Percentiles rank a stretch among this genome's conserved stretches.
phyloP scores from a whole-genome alignment of 2,888 invertebrate genomes.

The Pinctada fucata region DNA sequence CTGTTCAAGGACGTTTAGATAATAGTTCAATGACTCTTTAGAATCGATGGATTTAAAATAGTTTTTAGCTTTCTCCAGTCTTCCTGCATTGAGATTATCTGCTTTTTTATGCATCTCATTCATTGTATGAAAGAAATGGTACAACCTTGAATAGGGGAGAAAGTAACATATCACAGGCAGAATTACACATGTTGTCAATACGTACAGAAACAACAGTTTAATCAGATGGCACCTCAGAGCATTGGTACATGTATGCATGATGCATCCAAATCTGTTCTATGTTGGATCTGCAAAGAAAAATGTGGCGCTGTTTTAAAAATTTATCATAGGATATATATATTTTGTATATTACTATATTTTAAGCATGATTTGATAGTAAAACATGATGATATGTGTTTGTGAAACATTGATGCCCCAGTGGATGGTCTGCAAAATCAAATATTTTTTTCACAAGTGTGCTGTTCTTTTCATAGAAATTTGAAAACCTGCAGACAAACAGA shows the following conservation, averaged over 20 bases:
- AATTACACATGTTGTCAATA: conserved; percentile 33
- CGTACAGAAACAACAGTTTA: conserved; percentile 23
- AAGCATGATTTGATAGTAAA: too few relatives aligned
- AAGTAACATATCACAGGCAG: conserved; percentile 33
- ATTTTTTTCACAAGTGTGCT: too few relatives aligned
- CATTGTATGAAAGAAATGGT: conserved; percentile 30
- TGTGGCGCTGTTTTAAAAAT: too few relatives aligned
- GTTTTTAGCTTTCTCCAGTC: conserved; percentile 38
- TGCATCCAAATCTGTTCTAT: neutral
- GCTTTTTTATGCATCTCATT: conserved; percentile 33
- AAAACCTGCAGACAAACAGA: too few relatives aligned
- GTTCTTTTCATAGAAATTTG: too few relatives aligned
- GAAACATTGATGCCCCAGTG: too few relatives aligned
- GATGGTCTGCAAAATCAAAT: too few relatives aligned
- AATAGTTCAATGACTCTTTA: conserved; percentile 11
- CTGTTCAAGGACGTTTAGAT: conserved; percentile 8
- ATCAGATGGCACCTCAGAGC: neutral
- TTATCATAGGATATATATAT: too few relatives aligned
- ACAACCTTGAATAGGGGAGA: conserved; percentile 47
- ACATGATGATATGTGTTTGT: too few relatives aligned
- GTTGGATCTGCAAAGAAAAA: neutral
- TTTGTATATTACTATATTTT: too few relatives aligned
- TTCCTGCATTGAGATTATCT: conserved; percentile 33
- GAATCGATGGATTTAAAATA: conserved; percentile 40
- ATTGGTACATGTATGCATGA: neutral